Evolutionary conservation across 2,113 vertebrate genomes (phyloP).

Genomic region (Eublepharis macularius): DNA sequence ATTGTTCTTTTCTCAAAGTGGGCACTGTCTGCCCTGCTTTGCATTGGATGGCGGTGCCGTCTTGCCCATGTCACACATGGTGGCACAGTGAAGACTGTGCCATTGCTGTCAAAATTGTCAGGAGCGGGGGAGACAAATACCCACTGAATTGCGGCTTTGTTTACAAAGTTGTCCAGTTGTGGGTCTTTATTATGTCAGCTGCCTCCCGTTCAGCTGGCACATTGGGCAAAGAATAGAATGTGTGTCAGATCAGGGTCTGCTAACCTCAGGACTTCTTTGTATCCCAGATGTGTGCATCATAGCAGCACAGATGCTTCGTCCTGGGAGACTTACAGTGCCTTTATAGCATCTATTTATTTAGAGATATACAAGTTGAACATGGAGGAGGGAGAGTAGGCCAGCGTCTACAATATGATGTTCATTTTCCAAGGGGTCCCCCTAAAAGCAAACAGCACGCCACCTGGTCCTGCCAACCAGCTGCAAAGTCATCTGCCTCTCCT

Average conservation of each 20-base stretch:
- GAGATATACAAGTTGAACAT: not conserved
- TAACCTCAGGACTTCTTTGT: constrained; percentile 25
- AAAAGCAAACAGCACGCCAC: not conserved
- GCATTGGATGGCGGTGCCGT: constrained; percentile 43
- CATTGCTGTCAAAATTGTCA: fast-evolving
- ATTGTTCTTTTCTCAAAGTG: constrained; percentile 60
- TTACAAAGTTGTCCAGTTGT: constrained; percentile 59
- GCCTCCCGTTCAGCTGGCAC: not conserved
- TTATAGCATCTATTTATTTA: not conserved
- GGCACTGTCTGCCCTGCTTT: constrained; percentile 37
- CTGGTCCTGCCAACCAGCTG: not conserved
- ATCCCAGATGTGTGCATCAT: not conserved
- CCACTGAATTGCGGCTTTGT: constrained; percentile 48
- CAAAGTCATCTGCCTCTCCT: not conserved
- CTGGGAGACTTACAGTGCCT: not conserved
- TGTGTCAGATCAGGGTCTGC: not conserved
- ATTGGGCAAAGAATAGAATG: constrained; percentile 36
- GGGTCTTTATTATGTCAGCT: constrained; percentile 21
- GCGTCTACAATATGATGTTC: not conserved
- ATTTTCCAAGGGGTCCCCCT: not conserved
- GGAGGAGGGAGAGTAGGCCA: not conserved
- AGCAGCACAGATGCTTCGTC: not conserved
- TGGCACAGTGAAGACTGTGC: constrained; percentile 48
- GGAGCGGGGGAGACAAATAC: constrained; percentile 36
- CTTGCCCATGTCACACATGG: constrained; percentile 23